These are phyloP conservation scores for Hippocampus guttulatus DNA, from an alignment of 2,113 vertebrate species.

Conservation along the genomic window DNA sequence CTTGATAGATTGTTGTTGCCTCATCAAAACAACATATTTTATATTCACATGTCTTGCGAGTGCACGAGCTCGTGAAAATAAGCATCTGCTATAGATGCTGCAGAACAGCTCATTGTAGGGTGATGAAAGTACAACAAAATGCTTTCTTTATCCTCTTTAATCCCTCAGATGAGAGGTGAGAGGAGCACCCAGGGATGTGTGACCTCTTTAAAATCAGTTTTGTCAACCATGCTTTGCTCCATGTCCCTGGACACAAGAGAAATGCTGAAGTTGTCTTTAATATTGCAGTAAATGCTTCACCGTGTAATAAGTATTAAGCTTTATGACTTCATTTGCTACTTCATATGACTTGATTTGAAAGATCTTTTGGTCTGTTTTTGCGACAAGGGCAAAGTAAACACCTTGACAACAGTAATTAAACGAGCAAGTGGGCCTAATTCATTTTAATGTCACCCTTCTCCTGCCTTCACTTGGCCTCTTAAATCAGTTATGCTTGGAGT, in stretches of 20 bases:
- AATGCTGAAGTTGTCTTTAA: conserved; percentile 35
- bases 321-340: conserved; percentile 34
- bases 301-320: conserved; percentile 35
- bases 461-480: conserved; percentile 55
- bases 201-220: conserved; percentile 52
- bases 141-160: conserved; percentile 47
- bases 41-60: background rate
- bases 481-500: conserved; percentile 62
- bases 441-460: conserved; percentile 47
- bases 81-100: conserved; percentile 21
- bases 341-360: conserved; percentile 38
- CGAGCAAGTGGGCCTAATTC: conserved; percentile 53
- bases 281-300: conserved; percentile 40
- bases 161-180: conserved; percentile 51
- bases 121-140: conserved; percentile 51
- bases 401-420: conserved; percentile 67
- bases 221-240: conserved; percentile 27
- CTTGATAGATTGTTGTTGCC: conserved; percentile 29
- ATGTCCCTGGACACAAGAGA: conserved; percentile 23
- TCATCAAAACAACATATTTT: conserved; percentile 32
- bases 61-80: conserved; percentile 15
- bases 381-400: conserved; percentile 62
- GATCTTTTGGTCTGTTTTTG: conserved; percentile 47
- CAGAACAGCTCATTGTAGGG: conserved; percentile 19
- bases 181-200: conserved; percentile 33